phyloP scores from a whole-genome alignment of 1,140 invertebrate species.

The Rhagoletis pomonella region DNA sequence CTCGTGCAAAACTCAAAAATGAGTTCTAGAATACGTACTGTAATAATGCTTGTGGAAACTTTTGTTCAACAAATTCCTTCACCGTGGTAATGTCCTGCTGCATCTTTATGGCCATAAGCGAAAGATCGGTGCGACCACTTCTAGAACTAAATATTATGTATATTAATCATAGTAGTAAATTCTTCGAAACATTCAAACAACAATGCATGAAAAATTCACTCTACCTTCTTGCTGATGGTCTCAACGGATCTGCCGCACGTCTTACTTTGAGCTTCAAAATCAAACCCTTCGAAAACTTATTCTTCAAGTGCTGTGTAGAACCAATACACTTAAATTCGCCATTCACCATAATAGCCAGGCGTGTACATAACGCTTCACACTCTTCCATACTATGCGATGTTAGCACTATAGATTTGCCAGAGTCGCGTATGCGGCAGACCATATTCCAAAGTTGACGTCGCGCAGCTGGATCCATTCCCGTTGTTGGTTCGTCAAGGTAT shows the following conservation, averaged over 20 bases:
- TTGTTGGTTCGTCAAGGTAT: conserved; percentile 90
- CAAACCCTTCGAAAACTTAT: conserved; percentile 82
- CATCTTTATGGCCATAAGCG: conserved; percentile 57
- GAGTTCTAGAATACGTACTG: conserved; percentile 65
- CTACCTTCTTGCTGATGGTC: conserved; percentile 52
- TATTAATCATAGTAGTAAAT: not conserved
- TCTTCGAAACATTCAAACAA: conserved; percentile 1
- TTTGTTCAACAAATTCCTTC: conserved; percentile 73
- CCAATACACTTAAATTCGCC: conserved; percentile 86
- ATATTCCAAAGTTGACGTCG: conserved; percentile 87
- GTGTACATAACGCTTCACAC: conserved; percentile 90
- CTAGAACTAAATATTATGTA: not conserved
- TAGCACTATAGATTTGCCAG: conserved; percentile 83
- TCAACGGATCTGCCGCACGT: conserved; percentile 56
- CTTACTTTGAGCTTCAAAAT: conserved; percentile 69
- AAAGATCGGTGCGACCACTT: conserved; percentile 57
- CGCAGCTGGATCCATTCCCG: conserved; percentile 89
- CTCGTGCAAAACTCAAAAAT: too few species aligned
- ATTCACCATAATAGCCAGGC: conserved; percentile 91
- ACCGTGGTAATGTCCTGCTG: conserved; percentile 64
- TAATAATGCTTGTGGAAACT: conserved; percentile 74
- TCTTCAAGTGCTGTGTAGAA: conserved; percentile 82
- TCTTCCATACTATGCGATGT: conserved; percentile 91
- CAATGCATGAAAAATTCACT: not conserved
- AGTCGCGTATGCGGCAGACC: conserved; percentile 77